Evolutionary conservation across 1,140 invertebrate species (phyloP), one percentile per base, ranked within the genome.

Genomic region (Drosophila dunni): DNA sequence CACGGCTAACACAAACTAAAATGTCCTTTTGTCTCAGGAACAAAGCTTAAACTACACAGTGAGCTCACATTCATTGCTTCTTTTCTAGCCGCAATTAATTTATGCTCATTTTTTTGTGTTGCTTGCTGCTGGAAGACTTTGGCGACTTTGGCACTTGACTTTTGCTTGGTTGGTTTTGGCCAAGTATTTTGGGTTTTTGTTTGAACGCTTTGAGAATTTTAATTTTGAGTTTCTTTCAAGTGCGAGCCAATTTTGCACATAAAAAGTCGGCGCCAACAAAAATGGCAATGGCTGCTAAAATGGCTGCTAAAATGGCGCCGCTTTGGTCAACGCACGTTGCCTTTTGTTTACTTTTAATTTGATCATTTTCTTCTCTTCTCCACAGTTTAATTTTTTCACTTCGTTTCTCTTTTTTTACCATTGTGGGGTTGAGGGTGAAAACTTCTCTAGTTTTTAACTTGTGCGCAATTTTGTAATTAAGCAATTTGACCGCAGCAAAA

Each of bases 311-410:
- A 75, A 69, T 75, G 72, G 83, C 83, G 83, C 84, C 84, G 84
- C 84, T 72, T 74, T 89, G 82, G 79, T 82, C 79, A 82, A 88
- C 76, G 76, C 75, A 79, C 76, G 75, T 69, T 70, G 79, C 84
- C 70, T 81, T 89, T 89, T 89, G 84, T 89, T 89, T 89, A 90
- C 81, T 89, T 89, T 90, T 89, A 89, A 89, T 89, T 89, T 89
- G 78, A 85, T 89, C 78, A 78, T 67, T 65, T 56, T 58, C 17
- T 63, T 42, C 48, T 38, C 20, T 48, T 34, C 46, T 29, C 44
- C 6, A 29, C 24, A 29, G 24, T 29, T 29, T 29, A 29, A 29
- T 29, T 29, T 29, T 29, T 29, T 29, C 24, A 29, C 2, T 29
- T 68, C 40, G 9, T 6, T 8, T 48, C 42, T 36, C 15, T 51